These are phyloP conservation scores for Enteromius afrohamiltoni DNA, from an alignment of 2,797 vertebrate species.

Conservation along the genomic window DNA sequence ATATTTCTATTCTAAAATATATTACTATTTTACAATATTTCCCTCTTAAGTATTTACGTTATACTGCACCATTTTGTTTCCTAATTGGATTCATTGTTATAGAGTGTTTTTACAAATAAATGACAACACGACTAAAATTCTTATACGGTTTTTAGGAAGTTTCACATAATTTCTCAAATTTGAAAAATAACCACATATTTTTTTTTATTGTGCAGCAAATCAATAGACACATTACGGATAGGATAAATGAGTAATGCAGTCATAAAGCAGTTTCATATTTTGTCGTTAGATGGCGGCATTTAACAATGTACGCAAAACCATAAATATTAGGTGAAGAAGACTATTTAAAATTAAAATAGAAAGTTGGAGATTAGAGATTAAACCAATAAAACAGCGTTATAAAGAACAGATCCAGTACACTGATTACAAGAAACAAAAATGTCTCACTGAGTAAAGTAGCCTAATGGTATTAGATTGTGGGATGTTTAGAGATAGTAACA, in stretches of 20 bases:
- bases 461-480: neutral
- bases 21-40: neutral
- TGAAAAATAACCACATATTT: neutral
- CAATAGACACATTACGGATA: neutral
- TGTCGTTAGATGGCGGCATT: slow-evolving; percentile 8
- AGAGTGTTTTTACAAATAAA: neutral
- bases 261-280: neutral
- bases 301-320: neutral
- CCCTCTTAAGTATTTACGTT: neutral
- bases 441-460: neutral
- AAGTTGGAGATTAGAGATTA: neutral
- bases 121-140: neutral
- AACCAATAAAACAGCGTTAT: neutral
- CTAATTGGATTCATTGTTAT: too few relatives aligned
- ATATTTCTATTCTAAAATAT: too few relatives aligned
- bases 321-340: too few relatives aligned
- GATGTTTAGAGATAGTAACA: neutral
- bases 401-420: neutral
- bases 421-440: neutral
- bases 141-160: neutral
- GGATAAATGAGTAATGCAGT: neutral
- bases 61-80: neutral
- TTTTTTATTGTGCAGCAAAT: neutral
- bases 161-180: neutral
- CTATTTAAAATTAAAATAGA: neutral